Conservation (phyloP, 2,797 vertebrate genomes). For the Paguma larvata region DNA sequence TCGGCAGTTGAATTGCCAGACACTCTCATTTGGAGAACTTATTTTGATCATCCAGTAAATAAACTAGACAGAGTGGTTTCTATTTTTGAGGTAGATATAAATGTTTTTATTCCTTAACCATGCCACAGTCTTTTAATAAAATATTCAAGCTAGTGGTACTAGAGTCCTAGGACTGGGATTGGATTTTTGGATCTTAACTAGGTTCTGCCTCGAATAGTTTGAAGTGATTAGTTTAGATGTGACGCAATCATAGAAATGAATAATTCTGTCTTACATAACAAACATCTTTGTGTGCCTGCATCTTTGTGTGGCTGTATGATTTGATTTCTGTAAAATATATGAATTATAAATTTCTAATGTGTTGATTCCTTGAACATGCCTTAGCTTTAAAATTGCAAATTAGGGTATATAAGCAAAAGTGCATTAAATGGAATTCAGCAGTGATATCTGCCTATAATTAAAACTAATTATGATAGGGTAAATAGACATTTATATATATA, state of each 20-base stretch:
- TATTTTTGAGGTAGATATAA: constrained; percentile 55
- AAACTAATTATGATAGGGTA: neutral
- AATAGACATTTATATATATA: neutral
- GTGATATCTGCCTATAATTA: constrained; percentile 51
- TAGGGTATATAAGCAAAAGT: neutral
- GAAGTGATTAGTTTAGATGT: constrained; percentile 43
- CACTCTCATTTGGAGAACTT: constrained; percentile 7
- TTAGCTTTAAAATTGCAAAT: constrained; percentile 33
- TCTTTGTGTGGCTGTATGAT: constrained; percentile 20
- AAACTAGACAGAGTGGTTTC: constrained; percentile 52
- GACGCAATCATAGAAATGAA: constrained; percentile 9
- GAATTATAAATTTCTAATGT: constrained; percentile 15
- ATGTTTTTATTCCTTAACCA: constrained; percentile 45
- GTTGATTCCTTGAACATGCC: constrained; percentile 41
- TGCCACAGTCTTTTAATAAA: constrained; percentile 19
- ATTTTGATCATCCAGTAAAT: constrained; percentile 39
- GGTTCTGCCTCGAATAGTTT: neutral
- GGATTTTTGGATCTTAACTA: constrained; percentile 47
- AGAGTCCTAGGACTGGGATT: neutral
- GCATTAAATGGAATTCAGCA: constrained; percentile 45
- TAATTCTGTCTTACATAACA: constrained; percentile 21
- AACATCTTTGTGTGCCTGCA: neutral
- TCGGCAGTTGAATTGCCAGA: neutral
- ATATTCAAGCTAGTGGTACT: constrained; percentile 9
- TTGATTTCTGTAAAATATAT: constrained; percentile 60